phyloP scores from a whole-genome alignment of 2,888 invertebrate genomes.

The Tenodera sinensis region DNA sequence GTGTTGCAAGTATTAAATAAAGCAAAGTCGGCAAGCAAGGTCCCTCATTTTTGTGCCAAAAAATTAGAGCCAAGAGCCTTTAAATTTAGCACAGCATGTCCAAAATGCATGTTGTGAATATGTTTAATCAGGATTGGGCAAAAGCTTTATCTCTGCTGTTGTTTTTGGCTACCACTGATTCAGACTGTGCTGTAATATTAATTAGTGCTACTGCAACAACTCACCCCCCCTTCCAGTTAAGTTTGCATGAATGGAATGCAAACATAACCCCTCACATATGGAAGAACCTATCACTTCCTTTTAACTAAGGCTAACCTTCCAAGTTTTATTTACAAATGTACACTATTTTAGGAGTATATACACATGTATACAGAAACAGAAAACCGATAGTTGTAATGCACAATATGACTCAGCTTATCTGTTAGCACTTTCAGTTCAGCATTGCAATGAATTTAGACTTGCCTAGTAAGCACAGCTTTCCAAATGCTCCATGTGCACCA shows the following conservation, averaged over 20 bases:
- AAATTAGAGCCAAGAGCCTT: neutral
- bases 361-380: neutral
- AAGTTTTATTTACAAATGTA: neutral
- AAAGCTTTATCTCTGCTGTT: neutral
- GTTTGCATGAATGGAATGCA: too few species aligned
- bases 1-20: neutral
- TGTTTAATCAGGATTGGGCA: too few species aligned
- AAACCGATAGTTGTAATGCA: neutral
- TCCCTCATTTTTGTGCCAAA: neutral
- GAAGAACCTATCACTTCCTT: neutral
- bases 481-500: too few species aligned
- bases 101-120: too few species aligned
- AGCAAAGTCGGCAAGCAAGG: neutral
- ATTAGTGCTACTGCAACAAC: neutral
- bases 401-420: too few species aligned
- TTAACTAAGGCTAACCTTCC: neutral
- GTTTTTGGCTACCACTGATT: neutral
- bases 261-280: neutral
- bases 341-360: neutral
- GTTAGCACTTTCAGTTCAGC: too few species aligned
- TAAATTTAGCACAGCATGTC: too few species aligned
- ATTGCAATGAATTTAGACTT: too few species aligned
- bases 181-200: neutral
- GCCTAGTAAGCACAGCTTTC: too few species aligned
- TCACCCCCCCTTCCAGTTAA: neutral